Evolutionary conservation across 2,113 vertebrate species (phyloP).

Genomic region (Strix aluco): DNA sequence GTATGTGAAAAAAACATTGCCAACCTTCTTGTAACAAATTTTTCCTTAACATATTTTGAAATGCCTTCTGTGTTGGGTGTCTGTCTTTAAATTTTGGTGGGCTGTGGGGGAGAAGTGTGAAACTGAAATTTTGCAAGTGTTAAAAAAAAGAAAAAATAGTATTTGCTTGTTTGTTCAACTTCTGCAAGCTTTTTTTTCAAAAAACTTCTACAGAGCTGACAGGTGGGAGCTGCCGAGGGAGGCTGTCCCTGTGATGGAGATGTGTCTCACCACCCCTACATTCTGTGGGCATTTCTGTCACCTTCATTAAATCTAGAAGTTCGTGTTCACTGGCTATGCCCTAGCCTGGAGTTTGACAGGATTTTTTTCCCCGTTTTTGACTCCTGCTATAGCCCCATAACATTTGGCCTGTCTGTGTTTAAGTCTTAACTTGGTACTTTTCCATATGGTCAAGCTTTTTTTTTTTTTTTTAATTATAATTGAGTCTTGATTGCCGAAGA

Average conservation of each 20-base stretch:
- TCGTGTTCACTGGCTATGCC: neutral
- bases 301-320: neutral
- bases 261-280: accelerated
- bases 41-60: neutral
- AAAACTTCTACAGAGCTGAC: neutral
- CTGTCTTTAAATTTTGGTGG: neutral
- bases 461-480: neutral
- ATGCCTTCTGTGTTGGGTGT: neutral
- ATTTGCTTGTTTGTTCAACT: neutral
- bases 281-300: neutral
- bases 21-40: neutral
- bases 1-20: neutral
- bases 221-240: neutral
- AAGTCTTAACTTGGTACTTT: neutral
- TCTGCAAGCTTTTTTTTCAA: neutral
- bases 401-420: neutral
- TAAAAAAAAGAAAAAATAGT: neutral
- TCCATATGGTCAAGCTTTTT: neutral
- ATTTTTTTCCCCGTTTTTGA: neutral
- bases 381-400: neutral
- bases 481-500: neutral
- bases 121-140: neutral
- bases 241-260: neutral
- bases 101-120: accelerated
- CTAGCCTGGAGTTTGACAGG: neutral